These are phyloP conservation scores for Ruditapes philippinarum DNA, from an alignment of 1,140 invertebrate genomes.

Conservation along the genomic window DNA sequence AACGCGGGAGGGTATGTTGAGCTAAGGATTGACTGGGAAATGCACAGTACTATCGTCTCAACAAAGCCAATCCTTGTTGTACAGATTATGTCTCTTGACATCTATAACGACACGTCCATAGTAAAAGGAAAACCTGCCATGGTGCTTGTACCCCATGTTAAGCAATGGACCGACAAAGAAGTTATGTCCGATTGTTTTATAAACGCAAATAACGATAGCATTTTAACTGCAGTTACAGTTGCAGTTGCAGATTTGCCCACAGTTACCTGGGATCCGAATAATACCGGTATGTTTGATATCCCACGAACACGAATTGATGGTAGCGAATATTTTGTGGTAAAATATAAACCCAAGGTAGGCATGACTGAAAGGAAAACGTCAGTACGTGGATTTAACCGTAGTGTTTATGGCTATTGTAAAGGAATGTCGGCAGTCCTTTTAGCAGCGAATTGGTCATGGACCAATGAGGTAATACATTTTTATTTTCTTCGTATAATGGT, in stretches of 20 bases:
- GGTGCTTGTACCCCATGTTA: background rate
- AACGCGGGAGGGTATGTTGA: background rate
- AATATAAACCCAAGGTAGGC: background rate
- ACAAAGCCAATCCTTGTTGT: slow-evolving; percentile 27
- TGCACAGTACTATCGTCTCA: background rate
- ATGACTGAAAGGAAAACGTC: background rate
- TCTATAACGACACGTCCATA: slow-evolving; percentile 35
- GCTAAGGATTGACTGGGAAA: slow-evolving; percentile 32
- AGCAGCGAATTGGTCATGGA: background rate
- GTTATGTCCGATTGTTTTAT: background rate
- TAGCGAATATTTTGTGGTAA: background rate
- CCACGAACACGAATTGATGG: background rate
- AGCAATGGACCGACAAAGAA: slow-evolving; percentile 22
- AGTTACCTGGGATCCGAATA: no score
- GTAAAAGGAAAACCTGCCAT: slow-evolving; percentile 38
- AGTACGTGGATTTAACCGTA: background rate
- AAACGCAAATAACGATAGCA: background rate
- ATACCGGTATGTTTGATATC: background rate
- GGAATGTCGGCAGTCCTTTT: background rate
- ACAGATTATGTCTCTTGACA: slow-evolving; percentile 48
- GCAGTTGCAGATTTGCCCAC: no score
- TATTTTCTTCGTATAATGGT: no score
- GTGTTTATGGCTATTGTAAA: background rate
- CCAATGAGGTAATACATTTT: background rate
- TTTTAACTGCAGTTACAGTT: background rate